Evolutionary conservation across 2,888 invertebrate species (phyloP).

Genomic region (Cancer borealis): DNA sequence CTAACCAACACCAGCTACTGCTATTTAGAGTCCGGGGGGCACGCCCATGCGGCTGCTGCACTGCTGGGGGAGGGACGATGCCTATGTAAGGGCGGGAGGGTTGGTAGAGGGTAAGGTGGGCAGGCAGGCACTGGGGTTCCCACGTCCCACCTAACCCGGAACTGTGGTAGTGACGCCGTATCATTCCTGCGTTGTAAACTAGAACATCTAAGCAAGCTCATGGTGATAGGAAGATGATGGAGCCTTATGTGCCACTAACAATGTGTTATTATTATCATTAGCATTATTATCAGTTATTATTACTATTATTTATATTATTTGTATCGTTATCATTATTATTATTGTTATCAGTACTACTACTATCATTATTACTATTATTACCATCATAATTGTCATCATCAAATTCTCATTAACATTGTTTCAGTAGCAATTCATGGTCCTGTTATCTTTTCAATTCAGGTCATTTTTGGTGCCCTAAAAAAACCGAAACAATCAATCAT

Average conservation of each 20-base stretch:
- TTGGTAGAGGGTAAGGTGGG: background rate
- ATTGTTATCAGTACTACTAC: background rate
- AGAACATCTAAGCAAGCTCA: background rate
- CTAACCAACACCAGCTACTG: slow-evolving; percentile 63
- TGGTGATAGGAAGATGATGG: background rate
- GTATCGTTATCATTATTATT: background rate
- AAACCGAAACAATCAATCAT: background rate
- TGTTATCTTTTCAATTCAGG: background rate
- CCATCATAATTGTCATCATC: background rate
- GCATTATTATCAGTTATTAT: background rate
- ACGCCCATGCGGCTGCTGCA: slow-evolving; percentile 43
- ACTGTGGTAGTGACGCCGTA: background rate
- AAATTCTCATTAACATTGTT: background rate
- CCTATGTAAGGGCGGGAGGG: slow-evolving; percentile 30
- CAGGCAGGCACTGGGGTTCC: background rate
- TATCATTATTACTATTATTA: background rate
- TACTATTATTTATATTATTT: too few species aligned
- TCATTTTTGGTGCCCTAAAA: background rate
- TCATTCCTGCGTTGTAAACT: background rate
- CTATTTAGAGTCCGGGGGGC: slow-evolving; percentile 54
- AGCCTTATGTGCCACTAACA: background rate
- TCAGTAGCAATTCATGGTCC: background rate
- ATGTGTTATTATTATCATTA: background rate
- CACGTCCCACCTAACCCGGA: background rate
- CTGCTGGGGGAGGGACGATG: background rate